A percentile compares a stretch with the other conserved stretches of the same genome.
Evolutionary conservation across 2,113 vertebrate genomes (phyloP).

Genomic region (Atractosteus spatula): DNA sequence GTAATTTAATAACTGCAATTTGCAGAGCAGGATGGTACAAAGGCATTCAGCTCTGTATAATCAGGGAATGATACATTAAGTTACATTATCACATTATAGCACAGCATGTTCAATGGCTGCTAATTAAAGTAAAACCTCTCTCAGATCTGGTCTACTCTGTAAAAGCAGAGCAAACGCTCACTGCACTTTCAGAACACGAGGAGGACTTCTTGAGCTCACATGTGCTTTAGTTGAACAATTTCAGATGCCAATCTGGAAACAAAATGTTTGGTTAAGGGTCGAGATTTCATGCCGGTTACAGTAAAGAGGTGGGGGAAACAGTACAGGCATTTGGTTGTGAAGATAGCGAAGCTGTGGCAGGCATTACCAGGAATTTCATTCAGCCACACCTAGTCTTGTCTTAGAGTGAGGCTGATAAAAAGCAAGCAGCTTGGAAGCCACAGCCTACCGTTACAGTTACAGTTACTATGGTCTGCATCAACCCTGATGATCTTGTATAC

Average conservation of each 20-base stretch:
- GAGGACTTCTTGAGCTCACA: slow-evolving; percentile 9
- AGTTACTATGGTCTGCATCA: too few species aligned
- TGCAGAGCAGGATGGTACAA: neutral
- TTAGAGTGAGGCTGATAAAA: neutral
- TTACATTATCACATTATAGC: slow-evolving; percentile 5
- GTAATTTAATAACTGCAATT: slow-evolving; percentile 9
- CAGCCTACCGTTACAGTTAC: too few species aligned
- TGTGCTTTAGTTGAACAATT: slow-evolving; percentile 1
- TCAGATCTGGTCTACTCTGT: neutral
- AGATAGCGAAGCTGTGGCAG: slow-evolving; percentile 13
- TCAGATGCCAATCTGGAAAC: slow-evolving; percentile 7
- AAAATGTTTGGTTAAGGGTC: slow-evolving; percentile 29
- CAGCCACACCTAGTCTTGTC: slow-evolving; percentile 31
- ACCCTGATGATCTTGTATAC: too few species aligned
- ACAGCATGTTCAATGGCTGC: neutral
- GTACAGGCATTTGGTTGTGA: neutral
- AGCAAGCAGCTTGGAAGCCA: too few species aligned
- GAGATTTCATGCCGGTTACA: neutral
- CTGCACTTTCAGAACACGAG: neutral
- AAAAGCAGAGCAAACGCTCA: neutral
- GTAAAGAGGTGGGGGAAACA: neutral
- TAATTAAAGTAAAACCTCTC: slow-evolving; percentile 11
- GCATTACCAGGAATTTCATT: slow-evolving; percentile 22
- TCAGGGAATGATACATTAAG: slow-evolving; percentile 8
- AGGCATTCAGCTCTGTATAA: slow-evolving; percentile 1